Evolutionary conservation across 1,140 invertebrate genomes (phyloP).

Genomic region (Drosophila auraria): DNA sequence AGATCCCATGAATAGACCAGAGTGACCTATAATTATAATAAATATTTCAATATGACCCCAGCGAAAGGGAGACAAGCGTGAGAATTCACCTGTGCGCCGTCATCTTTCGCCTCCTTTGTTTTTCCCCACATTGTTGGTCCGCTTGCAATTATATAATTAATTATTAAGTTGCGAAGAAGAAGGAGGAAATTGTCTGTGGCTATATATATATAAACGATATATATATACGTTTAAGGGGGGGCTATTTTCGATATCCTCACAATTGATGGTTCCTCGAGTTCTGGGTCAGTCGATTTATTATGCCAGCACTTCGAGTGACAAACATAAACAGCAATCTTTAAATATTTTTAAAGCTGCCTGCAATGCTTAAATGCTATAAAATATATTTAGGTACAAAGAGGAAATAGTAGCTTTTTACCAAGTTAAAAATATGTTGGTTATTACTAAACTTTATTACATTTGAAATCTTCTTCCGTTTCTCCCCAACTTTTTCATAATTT

Average conservation of each 20-base stretch:
- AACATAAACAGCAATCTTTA: background rate
- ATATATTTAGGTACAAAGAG: too few relatives aligned
- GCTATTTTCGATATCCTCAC: background rate
- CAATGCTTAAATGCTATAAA: background rate
- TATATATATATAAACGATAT: background rate
- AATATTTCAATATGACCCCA: constrained; percentile 62
- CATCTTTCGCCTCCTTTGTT: constrained; percentile 10
- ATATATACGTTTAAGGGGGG: background rate
- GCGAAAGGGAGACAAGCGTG: constrained; percentile 65
- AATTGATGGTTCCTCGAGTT: constrained; percentile 22
- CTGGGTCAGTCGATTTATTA: constrained; percentile 18
- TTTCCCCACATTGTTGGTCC: background rate
- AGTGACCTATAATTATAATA: constrained; percentile 74
- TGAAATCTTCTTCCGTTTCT: too few relatives aligned
- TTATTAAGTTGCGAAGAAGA: constrained; percentile 30
- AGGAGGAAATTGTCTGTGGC: constrained; percentile 36
- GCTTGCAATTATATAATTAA: constrained; percentile 55
- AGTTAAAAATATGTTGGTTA: too few relatives aligned
- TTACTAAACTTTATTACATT: background rate
- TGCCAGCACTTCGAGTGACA: background rate
- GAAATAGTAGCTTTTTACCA: too few relatives aligned
- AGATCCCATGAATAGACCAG: constrained; percentile 61
- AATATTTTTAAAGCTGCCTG: background rate
- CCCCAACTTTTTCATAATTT: background rate
- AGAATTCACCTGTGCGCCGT: constrained; percentile 50